Conservation (phyloP, 35 echinoderm and acorn worm genomes). For the Stichopus chloronotus region DNA sequence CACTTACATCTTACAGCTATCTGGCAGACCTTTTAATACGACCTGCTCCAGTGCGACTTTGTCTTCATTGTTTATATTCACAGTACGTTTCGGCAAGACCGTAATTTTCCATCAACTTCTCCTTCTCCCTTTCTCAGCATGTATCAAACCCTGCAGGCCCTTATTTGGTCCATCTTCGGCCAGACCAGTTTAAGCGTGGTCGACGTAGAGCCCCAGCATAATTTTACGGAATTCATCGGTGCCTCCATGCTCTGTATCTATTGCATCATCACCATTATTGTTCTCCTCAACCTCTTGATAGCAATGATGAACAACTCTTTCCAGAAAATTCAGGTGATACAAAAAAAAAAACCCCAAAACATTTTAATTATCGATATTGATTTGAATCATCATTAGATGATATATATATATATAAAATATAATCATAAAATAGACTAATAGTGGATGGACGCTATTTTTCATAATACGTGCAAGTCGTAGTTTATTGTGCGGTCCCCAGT, state of each 20-base stretch:
- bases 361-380: not conserved
- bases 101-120: not conserved
- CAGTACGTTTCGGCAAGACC: too few species aligned
- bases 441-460: too few species aligned
- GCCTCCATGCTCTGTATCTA: slow-evolving; percentile 89
- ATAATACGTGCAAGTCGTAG: too few species aligned
- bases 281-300: slow-evolving; percentile 92
- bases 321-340: slow-evolving; percentile 90
- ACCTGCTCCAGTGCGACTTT: not conserved
- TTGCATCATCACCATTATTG: slow-evolving; percentile 83
- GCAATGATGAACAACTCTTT: slow-evolving; percentile 99
- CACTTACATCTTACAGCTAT: too few species aligned
- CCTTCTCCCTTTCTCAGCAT: slow-evolving; percentile 56
- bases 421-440: too few species aligned
- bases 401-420: not conserved
- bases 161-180: slow-evolving; percentile 91
- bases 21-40: too few species aligned
- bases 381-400: not conserved
- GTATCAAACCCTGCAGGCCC: slow-evolving; percentile 73
- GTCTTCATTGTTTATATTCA: not conserved
- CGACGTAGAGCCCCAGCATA: slow-evolving; percentile 61
- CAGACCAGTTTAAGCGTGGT: slow-evolving; percentile 61
- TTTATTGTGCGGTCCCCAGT: too few species aligned
- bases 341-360: not conserved
- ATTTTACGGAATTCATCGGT: slow-evolving; percentile 87